Evolutionary conservation across 1,140 invertebrate genomes (phyloP).

Genomic region (Drosophila virilis): DNA sequence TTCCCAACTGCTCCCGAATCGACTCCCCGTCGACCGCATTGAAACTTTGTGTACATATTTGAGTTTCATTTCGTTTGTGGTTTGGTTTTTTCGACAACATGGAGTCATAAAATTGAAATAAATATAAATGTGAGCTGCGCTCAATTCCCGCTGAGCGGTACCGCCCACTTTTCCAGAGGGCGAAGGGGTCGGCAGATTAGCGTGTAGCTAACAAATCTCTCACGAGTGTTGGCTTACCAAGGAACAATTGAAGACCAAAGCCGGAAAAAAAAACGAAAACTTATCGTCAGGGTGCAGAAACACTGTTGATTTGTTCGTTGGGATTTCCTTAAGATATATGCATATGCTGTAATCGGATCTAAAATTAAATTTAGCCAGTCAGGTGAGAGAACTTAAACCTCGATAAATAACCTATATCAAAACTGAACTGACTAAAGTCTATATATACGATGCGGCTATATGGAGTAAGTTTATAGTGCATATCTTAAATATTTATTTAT

Average conservation of each 20-base stretch:
- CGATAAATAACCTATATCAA: not conserved
- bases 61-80: constrained; percentile 81
- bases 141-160: constrained; percentile 65
- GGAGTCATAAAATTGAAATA: constrained; percentile 83
- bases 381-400: not conserved
- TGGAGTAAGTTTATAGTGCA: too few species aligned
- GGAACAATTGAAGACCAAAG: constrained; percentile 8
- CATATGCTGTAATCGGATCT: not conserved
- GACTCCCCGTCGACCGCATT: constrained; percentile 44
- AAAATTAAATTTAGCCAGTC: not conserved
- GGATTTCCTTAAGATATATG: not conserved
- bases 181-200: constrained; percentile 9
- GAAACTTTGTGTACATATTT: constrained; percentile 81
- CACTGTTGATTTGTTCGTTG: not conserved
- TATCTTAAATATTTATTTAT: too few species aligned
- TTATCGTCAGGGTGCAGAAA: constrained; percentile 1
- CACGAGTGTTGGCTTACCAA: constrained; percentile 46
- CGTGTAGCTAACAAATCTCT: constrained; percentile 55
- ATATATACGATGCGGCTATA: too few species aligned
- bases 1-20: not conserved
- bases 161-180: constrained; percentile 49
- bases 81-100: constrained; percentile 70
- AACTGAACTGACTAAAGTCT: too few species aligned
- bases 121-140: constrained; percentile 70
- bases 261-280: not conserved